Conservation (phyloP, 2,888 invertebrate genomes). For the Anarsia innoxiella region DNA sequence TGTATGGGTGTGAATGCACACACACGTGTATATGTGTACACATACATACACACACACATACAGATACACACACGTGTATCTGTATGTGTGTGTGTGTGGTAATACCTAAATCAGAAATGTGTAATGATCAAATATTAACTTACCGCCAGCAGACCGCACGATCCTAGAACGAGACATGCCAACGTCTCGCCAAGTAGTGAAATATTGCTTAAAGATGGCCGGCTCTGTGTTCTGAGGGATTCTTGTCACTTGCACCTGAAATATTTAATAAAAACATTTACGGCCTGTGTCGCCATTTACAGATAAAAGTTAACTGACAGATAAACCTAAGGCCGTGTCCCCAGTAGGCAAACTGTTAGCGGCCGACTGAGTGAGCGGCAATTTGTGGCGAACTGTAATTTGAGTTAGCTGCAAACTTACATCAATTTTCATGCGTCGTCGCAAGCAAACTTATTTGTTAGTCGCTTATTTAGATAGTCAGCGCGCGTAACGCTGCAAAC, state of each 20-base stretch:
- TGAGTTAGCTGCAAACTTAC: background rate
- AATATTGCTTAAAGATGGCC: conserved; percentile 92
- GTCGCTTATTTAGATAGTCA: no score
- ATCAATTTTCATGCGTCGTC: background rate
- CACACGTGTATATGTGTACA: no score
- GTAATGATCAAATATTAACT: conserved; percentile 21
- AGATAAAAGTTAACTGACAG: background rate
- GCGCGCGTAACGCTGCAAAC: background rate
- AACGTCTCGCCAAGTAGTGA: conserved; percentile 83
- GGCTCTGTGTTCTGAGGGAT: conserved; percentile 90
- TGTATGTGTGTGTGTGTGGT: no score
- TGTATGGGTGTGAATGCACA: no score
- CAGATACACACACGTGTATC: no score
- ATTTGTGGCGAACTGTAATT: no score
- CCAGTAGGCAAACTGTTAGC: background rate
- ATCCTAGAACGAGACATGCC: conserved; percentile 78
- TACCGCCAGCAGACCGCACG: conserved; percentile 55
- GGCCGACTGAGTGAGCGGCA: no score
- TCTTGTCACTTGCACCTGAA: conserved; percentile 79
- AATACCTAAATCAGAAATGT: no score
- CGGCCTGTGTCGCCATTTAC: background rate
- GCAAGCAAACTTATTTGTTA: background rate
- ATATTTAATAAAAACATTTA: conserved; percentile 13
- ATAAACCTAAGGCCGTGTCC: background rate
- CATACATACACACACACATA: no score